Percentiles rank a stretch among this genome's conserved stretches.
Conservation (phyloP, 2,113 vertebrate genomes). For the Ramphastos sulfuratus region DNA sequence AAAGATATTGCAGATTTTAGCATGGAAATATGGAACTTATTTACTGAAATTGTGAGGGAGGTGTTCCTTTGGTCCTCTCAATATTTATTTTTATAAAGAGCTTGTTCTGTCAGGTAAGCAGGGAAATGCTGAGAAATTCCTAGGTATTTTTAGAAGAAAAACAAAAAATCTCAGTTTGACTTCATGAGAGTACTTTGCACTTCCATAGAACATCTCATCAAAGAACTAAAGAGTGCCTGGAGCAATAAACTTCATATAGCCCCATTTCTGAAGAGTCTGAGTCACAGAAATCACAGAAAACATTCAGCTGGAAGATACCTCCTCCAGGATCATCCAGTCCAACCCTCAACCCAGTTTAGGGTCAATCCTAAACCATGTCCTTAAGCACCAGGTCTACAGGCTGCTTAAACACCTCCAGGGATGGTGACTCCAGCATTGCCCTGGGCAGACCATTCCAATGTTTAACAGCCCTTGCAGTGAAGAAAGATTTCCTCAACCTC, state of each 20-base stretch:
- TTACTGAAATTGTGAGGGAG: neutral
- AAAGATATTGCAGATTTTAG: conserved; percentile 27
- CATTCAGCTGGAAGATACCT: no score
- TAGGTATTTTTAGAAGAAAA: neutral
- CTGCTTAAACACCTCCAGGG: no score
- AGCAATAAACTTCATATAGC: conserved; percentile 19
- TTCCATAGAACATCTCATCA: neutral
- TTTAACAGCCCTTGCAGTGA: no score
- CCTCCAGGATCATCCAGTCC: no score
- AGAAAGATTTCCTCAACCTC: no score
- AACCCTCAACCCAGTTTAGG: no score
- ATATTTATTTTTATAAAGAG: conserved; percentile 54
- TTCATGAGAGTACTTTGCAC: neutral
- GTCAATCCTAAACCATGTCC: no score
- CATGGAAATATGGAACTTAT: neutral
- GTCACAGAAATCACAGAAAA: no score
- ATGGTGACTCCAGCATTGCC: no score
- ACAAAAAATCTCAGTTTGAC: neutral
- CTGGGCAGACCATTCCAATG: no score
- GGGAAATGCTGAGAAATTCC: conserved; percentile 5
- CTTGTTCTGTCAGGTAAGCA: neutral
- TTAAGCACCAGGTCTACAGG: no score
- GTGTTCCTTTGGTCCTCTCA: conserved; percentile 5
- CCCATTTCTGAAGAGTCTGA: neutral
- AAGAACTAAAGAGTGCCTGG: conserved; percentile 12